Evolutionary conservation across 2,888 invertebrate genomes (phyloP).

Genomic region (Cabera pusaria): DNA sequence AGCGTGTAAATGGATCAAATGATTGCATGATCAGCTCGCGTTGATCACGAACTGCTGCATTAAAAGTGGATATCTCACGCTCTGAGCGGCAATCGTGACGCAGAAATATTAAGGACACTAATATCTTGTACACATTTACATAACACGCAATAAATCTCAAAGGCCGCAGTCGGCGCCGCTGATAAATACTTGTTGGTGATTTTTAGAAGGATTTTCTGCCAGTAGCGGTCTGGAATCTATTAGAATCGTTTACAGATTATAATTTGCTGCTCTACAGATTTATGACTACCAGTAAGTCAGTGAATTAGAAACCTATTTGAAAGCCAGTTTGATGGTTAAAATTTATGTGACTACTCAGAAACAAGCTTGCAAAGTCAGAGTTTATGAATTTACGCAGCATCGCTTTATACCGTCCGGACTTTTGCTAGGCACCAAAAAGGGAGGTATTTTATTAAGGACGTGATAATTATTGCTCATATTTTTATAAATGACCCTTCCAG

Average conservation of each 20-base stretch:
- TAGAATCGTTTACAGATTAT: slow-evolving; percentile 18
- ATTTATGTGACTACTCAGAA: too few relatives aligned
- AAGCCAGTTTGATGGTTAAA: slow-evolving; percentile 1
- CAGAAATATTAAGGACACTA: slow-evolving; percentile 79
- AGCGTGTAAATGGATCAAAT: slow-evolving; percentile 60
- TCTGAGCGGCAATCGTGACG: slow-evolving; percentile 71
- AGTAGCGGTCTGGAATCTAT: slow-evolving; percentile 21
- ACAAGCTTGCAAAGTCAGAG: too few relatives aligned
- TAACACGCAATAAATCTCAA: slow-evolving; percentile 76
- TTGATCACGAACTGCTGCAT: slow-evolving; percentile 50
- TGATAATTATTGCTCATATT: too few relatives aligned
- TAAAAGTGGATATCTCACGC: slow-evolving; percentile 66
- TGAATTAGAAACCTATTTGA: slow-evolving; percentile 7
- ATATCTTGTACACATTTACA: slow-evolving; percentile 79
- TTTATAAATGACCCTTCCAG: too few relatives aligned
- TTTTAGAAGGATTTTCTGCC: slow-evolving; percentile 21
- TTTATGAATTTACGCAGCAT: too few relatives aligned
- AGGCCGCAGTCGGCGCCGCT: slow-evolving; percentile 62
- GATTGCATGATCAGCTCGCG: slow-evolving; percentile 57
- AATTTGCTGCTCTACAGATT: slow-evolving; percentile 17
- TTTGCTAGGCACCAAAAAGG: too few relatives aligned
- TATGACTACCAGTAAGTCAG: slow-evolving; percentile 9
- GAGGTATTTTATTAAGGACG: too few relatives aligned
- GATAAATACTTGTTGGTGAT: slow-evolving; percentile 65
- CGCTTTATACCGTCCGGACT: too few relatives aligned